Conservation (phyloP, 2,797 vertebrate species). For the Threskiornis aethiopicus region DNA sequence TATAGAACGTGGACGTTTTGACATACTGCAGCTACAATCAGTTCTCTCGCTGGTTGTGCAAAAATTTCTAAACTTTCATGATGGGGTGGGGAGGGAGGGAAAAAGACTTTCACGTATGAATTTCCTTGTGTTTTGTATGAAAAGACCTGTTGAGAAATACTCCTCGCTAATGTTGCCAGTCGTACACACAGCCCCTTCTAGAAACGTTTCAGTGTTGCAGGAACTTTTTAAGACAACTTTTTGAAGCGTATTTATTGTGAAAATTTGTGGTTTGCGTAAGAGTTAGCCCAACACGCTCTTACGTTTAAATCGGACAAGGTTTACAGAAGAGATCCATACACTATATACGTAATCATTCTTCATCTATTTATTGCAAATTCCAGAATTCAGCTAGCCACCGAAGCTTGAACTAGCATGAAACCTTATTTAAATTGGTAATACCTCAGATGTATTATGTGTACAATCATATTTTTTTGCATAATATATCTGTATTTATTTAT, state of each 20-base stretch:
- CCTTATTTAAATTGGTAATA: constrained; percentile 85
- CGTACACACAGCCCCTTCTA: constrained; percentile 52
- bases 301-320: constrained; percentile 44
- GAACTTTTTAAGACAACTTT: constrained; percentile 62
- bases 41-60: constrained; percentile 68
- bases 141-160: constrained; percentile 45
- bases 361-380: constrained; percentile 75
- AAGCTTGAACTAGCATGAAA: constrained; percentile 79
- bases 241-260: constrained; percentile 73
- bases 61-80: constrained; percentile 57
- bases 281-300: constrained; percentile 14
- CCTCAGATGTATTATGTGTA: constrained; percentile 86
- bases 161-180: constrained; percentile 42
- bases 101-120: constrained; percentile 28
- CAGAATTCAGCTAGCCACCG: constrained; percentile 65
- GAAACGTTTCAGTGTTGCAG: constrained; percentile 33
- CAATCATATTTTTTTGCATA: constrained; percentile 80
- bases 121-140: constrained; percentile 67
- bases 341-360: constrained; percentile 59
- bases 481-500: constrained; percentile 81
- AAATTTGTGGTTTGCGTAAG: constrained; percentile 44
- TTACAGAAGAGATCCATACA: constrained; percentile 67
- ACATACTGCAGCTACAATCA: constrained; percentile 68
- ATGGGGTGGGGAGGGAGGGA: neutral
- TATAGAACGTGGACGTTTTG: constrained; percentile 55